These are phyloP conservation scores for Jordanella pulchra DNA, from an alignment of 2,797 vertebrate genomes.

Conservation along the genomic window DNA sequence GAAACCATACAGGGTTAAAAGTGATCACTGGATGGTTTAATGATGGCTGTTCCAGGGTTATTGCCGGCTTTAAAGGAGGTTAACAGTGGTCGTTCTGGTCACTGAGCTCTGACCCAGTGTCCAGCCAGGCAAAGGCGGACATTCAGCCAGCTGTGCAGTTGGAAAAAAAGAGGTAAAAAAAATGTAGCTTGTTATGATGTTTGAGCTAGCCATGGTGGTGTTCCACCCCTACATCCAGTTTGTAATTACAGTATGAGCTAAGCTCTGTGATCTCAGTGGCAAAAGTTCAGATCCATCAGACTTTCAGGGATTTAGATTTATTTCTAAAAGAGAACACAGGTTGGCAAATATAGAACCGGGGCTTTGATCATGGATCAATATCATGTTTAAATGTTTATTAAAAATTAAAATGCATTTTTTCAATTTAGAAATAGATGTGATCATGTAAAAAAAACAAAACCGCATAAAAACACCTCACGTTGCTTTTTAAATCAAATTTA, in stretches of 20 bases:
- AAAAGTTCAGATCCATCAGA: constrained; percentile 10
- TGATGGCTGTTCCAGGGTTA: constrained; percentile 62
- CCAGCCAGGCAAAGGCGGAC: constrained; percentile 82
- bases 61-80: constrained; percentile 59
- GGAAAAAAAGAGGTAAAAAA: constrained; percentile 50
- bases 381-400: background rate
- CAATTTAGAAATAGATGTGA: background rate
- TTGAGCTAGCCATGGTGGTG: constrained; percentile 23
- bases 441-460: background rate
- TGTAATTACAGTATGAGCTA: constrained; percentile 23
- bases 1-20: constrained; percentile 33
- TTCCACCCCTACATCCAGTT: constrained; percentile 76
- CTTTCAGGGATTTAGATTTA: constrained; percentile 5
- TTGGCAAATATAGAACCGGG: background rate
- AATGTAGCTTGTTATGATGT: constrained; percentile 34
- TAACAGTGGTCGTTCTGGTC: constrained; percentile 71
- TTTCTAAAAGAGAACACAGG: constrained; percentile 7
- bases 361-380: background rate
- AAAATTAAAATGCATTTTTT: no score
- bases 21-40: constrained; percentile 56
- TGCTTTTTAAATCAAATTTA: background rate
- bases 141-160: constrained; percentile 87
- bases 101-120: constrained; percentile 78
- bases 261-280: constrained; percentile 13
- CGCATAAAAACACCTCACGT: background rate